A percentile compares a stretch with the other conserved stretches of the same genome.
phyloP scores from a whole-genome alignment of 2,797 vertebrate species.

The Helicolenus hilgendorfi region DNA sequence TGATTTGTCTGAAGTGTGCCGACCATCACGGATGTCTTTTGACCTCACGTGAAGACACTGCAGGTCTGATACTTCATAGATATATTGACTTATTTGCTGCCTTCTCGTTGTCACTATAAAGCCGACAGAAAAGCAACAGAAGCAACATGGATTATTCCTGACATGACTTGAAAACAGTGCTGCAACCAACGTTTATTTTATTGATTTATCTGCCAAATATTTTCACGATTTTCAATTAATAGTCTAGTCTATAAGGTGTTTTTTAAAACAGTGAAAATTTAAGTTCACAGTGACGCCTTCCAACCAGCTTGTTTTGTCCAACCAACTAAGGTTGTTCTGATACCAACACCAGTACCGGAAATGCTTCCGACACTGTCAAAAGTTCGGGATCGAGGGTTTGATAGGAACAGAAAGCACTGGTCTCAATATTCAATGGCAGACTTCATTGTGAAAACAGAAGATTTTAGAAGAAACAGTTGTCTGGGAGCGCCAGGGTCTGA shows the following conservation, averaged over 20 bases:
- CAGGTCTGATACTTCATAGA: neutral
- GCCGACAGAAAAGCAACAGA: rapidly evolving
- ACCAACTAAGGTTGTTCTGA: no score
- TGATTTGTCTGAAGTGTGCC: neutral
- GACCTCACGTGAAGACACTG: neutral
- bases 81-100: neutral
- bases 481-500: constrained; percentile 87
- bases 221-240: no score
- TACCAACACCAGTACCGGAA: no score
- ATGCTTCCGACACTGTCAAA: no score
- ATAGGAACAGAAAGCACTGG: neutral
- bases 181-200: no score
- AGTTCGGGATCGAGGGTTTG: no score
- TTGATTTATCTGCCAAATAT: no score
- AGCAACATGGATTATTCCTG: neutral
- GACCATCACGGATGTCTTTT: no score
- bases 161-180: rapidly evolving
- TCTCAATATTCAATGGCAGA: neutral
- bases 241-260: no score
- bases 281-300: rapidly evolving
- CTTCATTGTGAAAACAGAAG: no score
- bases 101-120: neutral
- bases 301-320: no score
- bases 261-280: no score
- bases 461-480: constrained; percentile 2